A percentile compares a stretch with the other conserved stretches of the same genome.
These are phyloP conservation scores for Scaptomyza flava DNA, from an alignment of 2,888 invertebrate species.

Conservation along the genomic window DNA sequence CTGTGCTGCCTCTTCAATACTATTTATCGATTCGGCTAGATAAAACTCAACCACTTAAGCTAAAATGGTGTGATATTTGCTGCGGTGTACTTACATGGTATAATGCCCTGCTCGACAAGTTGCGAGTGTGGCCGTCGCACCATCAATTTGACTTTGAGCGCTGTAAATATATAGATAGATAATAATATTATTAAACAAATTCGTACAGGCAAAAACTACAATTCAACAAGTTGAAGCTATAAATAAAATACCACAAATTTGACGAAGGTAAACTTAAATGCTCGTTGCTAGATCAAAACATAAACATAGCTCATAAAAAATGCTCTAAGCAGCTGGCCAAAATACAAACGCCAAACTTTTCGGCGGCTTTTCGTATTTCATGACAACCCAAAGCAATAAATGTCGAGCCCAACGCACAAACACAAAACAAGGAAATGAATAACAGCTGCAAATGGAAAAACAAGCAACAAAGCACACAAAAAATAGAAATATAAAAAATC, in stretches of 20 bases:
- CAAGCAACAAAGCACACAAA: slow-evolving; percentile 26
- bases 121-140: slow-evolving; percentile 97
- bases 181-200: slow-evolving; percentile 14
- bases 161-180: slow-evolving; percentile 86
- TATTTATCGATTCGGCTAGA: slow-evolving; percentile 52
- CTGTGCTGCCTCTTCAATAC: slow-evolving; percentile 20
- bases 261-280: slow-evolving; percentile 55
- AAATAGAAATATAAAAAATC: slow-evolving; percentile 10
- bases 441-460: slow-evolving; percentile 71
- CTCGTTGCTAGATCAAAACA: slow-evolving; percentile 50
- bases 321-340: slow-evolving; percentile 47
- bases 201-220: slow-evolving; percentile 4
- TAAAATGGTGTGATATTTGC: not conserved
- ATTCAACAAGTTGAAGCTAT: slow-evolving; percentile 44
- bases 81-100: slow-evolving; percentile 95
- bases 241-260: slow-evolving; percentile 46
- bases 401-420: slow-evolving; percentile 59
- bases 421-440: slow-evolving; percentile 24
- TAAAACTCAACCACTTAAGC: slow-evolving; percentile 13
- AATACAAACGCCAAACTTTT: slow-evolving; percentile 54
- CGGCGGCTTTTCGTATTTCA: slow-evolving; percentile 41
- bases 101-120: slow-evolving; percentile 98
- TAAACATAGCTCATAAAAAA: slow-evolving; percentile 68
- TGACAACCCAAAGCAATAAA: slow-evolving; percentile 73
- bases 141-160: slow-evolving; percentile 98